Evolutionary conservation across 2,888 invertebrate species (phyloP).

Genomic region (Bursaphelenchus okinawaensis): DNA sequence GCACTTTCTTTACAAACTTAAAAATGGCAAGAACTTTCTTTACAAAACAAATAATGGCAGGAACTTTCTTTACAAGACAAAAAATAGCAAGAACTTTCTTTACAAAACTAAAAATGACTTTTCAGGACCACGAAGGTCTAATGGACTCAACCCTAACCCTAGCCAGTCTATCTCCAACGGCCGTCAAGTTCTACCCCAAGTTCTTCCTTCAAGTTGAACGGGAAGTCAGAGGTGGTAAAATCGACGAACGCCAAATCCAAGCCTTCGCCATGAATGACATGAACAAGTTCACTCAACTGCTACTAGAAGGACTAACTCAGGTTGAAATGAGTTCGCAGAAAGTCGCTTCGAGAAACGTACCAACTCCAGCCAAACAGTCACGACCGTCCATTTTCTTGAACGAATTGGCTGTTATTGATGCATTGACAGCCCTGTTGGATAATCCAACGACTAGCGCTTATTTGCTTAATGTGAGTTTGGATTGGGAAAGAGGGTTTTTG

Average conservation of each 20-base stretch:
- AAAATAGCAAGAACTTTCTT: no score
- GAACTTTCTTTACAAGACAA: no score
- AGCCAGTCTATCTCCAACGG: neutral
- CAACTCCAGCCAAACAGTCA: neutral
- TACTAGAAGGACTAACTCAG: neutral
- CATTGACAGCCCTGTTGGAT: neutral
- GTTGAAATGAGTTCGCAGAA: neutral
- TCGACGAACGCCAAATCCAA: neutral
- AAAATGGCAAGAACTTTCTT: no score
- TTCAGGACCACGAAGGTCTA: neutral
- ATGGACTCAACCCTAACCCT: neutral
- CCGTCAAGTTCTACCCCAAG: neutral
- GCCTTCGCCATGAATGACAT: neutral
- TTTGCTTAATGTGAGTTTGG: neutral
- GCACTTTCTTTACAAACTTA: no score
- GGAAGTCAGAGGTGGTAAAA: neutral
- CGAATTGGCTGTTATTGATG: neutral
- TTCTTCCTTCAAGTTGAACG: neutral
- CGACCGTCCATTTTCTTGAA: neutral
- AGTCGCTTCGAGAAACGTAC: neutral
- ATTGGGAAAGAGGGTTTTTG: no score
- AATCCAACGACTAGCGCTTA: neutral
- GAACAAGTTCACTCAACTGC: neutral
- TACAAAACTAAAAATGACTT: no score
- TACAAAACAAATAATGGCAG: no score